A percentile compares a stretch with the other conserved stretches of the same genome.
These are phyloP conservation scores for Coranthus polyacanthus DNA, from an alignment of 2,797 vertebrate genomes.

Conservation along the genomic window DNA sequence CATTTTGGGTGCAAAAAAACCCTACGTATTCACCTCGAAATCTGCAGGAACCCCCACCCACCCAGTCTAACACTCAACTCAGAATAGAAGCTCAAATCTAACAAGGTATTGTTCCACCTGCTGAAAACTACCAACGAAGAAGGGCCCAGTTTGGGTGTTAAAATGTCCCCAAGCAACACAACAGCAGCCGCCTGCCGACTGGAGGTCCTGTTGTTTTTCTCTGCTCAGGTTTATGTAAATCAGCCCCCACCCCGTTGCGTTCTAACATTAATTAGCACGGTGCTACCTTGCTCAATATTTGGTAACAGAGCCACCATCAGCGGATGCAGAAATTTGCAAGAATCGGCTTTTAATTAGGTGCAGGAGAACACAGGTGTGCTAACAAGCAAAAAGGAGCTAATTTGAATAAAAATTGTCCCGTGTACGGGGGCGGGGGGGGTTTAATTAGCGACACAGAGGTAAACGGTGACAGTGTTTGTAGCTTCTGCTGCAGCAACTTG, in stretches of 20 bases:
- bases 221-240: constrained; percentile 80
- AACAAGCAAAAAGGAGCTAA: constrained; percentile 73
- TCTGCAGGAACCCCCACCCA: constrained; percentile 35
- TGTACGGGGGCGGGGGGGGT: constrained; percentile 57
- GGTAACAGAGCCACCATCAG: constrained; percentile 81
- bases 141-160: constrained; percentile 45
- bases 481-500: neutral
- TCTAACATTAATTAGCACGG: constrained; percentile 89
- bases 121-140: constrained; percentile 29
- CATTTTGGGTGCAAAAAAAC: constrained; percentile 29
- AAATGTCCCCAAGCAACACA: constrained; percentile 63
- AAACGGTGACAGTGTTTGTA: constrained; percentile 30
- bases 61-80: constrained; percentile 51
- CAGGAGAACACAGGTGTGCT: constrained; percentile 84
- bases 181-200: constrained; percentile 9
- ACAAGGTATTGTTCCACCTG: constrained; percentile 54
- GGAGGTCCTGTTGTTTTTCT: constrained; percentile 47
- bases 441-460: constrained; percentile 71
- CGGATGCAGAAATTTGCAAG: constrained; percentile 87
- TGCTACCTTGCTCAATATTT: constrained; percentile 88
- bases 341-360: constrained; percentile 84
- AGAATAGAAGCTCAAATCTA: constrained; percentile 56
- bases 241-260: constrained; percentile 51
- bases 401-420: constrained; percentile 79
- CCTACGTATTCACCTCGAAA: constrained; percentile 45